These are phyloP conservation scores for Pleuronectes platessa DNA, from an alignment of 2,113 vertebrate species.

Conservation along the genomic window DNA sequence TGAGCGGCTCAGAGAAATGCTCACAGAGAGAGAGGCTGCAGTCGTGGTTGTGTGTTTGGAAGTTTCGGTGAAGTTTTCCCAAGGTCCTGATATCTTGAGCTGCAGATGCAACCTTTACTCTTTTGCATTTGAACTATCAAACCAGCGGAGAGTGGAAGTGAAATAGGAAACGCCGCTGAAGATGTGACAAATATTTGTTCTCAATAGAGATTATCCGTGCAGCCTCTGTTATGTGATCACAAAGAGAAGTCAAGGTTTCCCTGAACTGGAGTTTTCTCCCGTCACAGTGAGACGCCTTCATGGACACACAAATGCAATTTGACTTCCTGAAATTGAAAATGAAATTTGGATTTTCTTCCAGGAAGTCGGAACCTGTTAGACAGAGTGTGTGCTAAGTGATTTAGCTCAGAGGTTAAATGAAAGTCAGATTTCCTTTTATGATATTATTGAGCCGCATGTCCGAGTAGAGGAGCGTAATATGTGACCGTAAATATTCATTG, in stretches of 20 bases:
- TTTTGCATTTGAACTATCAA: too few species aligned
- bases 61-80: too few species aligned
- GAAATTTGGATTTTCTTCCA: background rate
- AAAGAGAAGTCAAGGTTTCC: background rate
- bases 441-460: background rate
- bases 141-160: too few species aligned
- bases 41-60: background rate
- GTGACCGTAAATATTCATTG: background rate
- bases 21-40: background rate
- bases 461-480: background rate
- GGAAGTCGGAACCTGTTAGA: background rate
- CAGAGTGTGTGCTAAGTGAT: background rate
- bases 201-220: too few species aligned
- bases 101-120: too few species aligned
- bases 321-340: background rate
- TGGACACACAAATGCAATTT: too few species aligned
- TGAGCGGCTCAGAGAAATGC: background rate
- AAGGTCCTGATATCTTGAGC: background rate
- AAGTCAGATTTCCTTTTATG: background rate
- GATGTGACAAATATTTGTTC: too few species aligned
- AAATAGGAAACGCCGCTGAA: too few species aligned
- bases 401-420: background rate
- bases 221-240: too few species aligned
- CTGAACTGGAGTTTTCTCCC: background rate
- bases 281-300: too few species aligned